Conservation (phyloP, 2,113 vertebrate species). For the Lagopus leucura region DNA sequence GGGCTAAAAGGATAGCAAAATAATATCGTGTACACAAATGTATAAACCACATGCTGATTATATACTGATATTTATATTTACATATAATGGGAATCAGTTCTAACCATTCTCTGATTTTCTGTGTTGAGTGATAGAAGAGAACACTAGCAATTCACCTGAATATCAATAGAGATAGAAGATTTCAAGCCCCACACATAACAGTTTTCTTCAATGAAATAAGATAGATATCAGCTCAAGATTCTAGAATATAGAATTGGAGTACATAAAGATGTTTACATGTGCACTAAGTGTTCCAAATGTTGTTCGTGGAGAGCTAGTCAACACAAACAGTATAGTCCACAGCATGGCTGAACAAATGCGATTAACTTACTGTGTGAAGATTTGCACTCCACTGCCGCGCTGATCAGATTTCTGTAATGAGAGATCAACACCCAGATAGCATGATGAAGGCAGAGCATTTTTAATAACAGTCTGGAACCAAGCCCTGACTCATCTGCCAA, state of each 20-base stretch:
- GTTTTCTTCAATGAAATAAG: neutral
- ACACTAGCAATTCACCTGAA: neutral
- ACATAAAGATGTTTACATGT: neutral
- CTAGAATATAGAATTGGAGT: neutral
- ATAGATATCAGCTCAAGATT: neutral
- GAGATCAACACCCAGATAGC: neutral
- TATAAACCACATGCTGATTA: neutral
- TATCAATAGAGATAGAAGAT: neutral
- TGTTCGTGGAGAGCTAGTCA: neutral
- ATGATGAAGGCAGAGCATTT: neutral
- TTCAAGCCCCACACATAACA: neutral
- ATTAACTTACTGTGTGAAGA: neutral
- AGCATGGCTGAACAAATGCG: neutral
- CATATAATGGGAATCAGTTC: neutral
- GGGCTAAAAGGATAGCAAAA: neutral
- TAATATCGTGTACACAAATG: neutral
- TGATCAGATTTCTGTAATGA: neutral
- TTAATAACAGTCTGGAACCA: neutral
- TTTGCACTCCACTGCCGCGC: neutral
- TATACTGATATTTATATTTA: neutral
- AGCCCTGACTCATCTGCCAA: neutral
- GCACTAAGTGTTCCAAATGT: neutral
- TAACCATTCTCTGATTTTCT: neutral
- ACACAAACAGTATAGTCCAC: accelerated
- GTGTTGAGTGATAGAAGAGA: neutral